These are phyloP conservation scores for Prorops nasuta DNA, from an alignment of 1,140 invertebrate species.

Conservation along the genomic window DNA sequence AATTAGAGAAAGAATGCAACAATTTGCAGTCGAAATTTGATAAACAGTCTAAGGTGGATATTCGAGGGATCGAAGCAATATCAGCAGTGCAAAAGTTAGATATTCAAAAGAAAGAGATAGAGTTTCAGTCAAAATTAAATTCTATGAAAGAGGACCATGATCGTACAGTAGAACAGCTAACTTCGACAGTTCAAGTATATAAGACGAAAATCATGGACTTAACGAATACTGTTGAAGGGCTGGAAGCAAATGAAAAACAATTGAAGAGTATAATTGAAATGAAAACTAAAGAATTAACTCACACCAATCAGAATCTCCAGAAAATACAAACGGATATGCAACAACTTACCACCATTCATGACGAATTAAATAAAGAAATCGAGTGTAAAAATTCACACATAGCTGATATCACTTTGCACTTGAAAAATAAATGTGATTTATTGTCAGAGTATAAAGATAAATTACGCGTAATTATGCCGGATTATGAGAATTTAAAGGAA, in stretches of 20 bases:
- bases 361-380: constrained; percentile 26
- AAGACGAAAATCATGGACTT: constrained; percentile 36
- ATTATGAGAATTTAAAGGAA: constrained; percentile 36
- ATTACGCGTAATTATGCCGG: constrained; percentile 36
- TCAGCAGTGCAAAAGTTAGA: constrained; percentile 28
- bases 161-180: constrained; percentile 29
- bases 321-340: constrained; percentile 25
- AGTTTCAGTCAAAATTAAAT: constrained; percentile 31
- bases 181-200: constrained; percentile 20
- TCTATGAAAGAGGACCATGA: constrained; percentile 25
- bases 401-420: constrained; percentile 30
- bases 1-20: constrained; percentile 32
- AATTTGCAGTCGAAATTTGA: constrained; percentile 35
- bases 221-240: constrained; percentile 29
- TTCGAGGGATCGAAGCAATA: constrained; percentile 11
- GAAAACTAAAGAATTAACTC: constrained; percentile 29
- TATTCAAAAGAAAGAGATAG: constrained; percentile 28
- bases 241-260: constrained; percentile 33
- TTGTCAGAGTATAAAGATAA: constrained; percentile 43
- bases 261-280: constrained; percentile 34
- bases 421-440: constrained; percentile 45
- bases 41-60: constrained; percentile 18
- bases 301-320: constrained; percentile 16
- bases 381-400: constrained; percentile 26
- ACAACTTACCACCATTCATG: constrained; percentile 22